Percentiles rank a stretch among this genome's conserved stretches.
Evolutionary conservation across 2,113 vertebrate genomes (phyloP).

Genomic region (Baryphthengus martii): DNA sequence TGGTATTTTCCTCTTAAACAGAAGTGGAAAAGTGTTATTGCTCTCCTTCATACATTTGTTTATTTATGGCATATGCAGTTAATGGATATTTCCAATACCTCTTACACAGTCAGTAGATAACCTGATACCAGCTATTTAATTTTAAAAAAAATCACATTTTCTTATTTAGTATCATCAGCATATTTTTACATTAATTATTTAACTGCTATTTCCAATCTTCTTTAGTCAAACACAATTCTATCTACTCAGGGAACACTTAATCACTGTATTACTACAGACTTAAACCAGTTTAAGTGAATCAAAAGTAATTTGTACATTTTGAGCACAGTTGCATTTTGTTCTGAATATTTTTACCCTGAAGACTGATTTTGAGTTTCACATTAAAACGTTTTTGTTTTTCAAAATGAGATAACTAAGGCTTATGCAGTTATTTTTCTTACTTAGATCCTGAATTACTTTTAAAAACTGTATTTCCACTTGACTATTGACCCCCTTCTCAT

Average conservation of each 20-base stretch:
- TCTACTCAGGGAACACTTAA: constrained; percentile 30
- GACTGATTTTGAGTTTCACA: not conserved
- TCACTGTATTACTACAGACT: constrained; percentile 1
- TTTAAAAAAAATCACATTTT: not conserved
- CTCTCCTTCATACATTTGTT: not conserved
- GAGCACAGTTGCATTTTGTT: not conserved
- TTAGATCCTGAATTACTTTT: not conserved
- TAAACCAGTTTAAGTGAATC: constrained; percentile 7
- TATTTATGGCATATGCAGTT: not conserved
- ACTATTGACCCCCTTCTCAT: not conserved
- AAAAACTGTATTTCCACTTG: not conserved
- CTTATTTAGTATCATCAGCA: constrained; percentile 15
- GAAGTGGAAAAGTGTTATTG: not conserved
- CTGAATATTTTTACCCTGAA: not conserved
- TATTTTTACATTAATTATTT: constrained; percentile 45
- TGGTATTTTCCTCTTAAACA: not conserved
- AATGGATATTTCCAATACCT: not conserved
- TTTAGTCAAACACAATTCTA: not conserved
- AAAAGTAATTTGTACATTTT: not conserved
- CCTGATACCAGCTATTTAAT: not conserved
- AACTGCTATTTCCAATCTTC: constrained; percentile 12
- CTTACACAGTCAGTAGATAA: not conserved
- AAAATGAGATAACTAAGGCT: not conserved
- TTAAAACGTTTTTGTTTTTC: not conserved
- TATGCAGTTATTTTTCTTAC: not conserved